A percentile compares a stretch with the other conserved stretches of the same genome.
Conservation (phyloP, 2,113 vertebrate species). For the Tyto alba region DNA sequence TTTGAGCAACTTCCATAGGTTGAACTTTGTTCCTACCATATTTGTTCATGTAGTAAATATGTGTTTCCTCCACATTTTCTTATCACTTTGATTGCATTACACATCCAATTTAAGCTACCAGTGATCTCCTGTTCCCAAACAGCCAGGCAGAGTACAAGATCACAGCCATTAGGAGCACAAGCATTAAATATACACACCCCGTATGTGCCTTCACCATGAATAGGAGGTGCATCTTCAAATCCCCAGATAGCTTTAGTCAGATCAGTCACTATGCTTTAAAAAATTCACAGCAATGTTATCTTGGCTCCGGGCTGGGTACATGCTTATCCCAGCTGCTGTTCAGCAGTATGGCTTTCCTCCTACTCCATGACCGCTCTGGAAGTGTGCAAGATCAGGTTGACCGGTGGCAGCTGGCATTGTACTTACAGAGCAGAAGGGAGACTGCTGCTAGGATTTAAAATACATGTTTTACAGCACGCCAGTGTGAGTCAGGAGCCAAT, state of each 20-base stretch:
- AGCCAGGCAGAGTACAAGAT: background rate
- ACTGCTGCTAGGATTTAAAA: background rate
- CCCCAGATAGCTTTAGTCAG: background rate
- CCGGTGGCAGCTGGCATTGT: background rate
- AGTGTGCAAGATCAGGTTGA: background rate
- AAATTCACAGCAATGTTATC: background rate
- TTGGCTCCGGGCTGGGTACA: background rate
- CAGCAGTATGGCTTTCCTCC: background rate
- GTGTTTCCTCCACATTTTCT: background rate
- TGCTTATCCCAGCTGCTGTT: background rate
- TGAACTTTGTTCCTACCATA: background rate
- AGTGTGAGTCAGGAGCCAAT: background rate
- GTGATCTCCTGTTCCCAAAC: background rate
- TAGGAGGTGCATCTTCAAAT: background rate
- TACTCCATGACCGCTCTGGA: accelerated
- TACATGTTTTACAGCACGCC: background rate
- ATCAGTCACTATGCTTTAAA: background rate
- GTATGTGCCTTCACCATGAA: background rate
- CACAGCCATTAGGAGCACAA: background rate
- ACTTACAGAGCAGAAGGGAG: conserved; percentile 4
- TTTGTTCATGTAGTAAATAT: background rate
- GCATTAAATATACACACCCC: background rate
- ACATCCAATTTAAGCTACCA: background rate
- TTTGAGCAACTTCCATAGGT: background rate
- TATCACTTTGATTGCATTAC: background rate